Base-by-base conservation (phyloP, 1,140 invertebrate genomes). In the Drosophila aff. region DNA sequence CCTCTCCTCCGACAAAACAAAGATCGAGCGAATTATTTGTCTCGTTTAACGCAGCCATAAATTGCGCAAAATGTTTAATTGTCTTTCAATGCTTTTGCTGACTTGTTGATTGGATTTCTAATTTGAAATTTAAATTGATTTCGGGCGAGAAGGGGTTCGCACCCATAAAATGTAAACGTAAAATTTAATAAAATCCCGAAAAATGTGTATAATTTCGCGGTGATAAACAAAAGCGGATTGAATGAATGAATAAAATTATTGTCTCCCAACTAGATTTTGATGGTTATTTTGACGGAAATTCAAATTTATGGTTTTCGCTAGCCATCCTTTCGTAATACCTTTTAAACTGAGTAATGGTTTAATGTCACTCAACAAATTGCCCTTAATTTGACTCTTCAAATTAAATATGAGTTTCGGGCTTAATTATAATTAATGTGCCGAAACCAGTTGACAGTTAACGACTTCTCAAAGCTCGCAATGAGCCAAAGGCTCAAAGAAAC, bases 341-440 rank as follows among this genome's bases (percentile, higher is more conserved):
- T 11, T 65, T 11, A 36, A n/a, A 21, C 23, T 36, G 38, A 36
- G 40, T 63, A 44, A 65, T 63, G 31, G 40, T 23, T 64, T 59
- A 26, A 21, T 52, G 28, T 21, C 31, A 66, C 28, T 28, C 33
- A 55, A 44, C 23, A 55, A 82, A 74, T 78, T 77, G 64, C 38
- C 49, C 53, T 84, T 68, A 85, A 77, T 80, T 72, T 63, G 67
- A 50, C 57, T 47, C 23, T 41, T 43, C 33, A 26, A 49, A 38
- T 13, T 41, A 36, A 40, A 40, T 69, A 64, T 75, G 72, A 75
- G 64, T 52, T 66, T 59, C 4, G 61, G 31, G 36, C 74, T 75
- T 75, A 75, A 86, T 86, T 76, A 86, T 79, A 68, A 76, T 82
- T 76, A 82, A 79, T 86, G 73, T 53, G 76, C 23, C 33, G 49